These are phyloP conservation scores for Urechis unicinctus DNA, from an alignment of 2,888 invertebrate species.

Conservation along the genomic window DNA sequence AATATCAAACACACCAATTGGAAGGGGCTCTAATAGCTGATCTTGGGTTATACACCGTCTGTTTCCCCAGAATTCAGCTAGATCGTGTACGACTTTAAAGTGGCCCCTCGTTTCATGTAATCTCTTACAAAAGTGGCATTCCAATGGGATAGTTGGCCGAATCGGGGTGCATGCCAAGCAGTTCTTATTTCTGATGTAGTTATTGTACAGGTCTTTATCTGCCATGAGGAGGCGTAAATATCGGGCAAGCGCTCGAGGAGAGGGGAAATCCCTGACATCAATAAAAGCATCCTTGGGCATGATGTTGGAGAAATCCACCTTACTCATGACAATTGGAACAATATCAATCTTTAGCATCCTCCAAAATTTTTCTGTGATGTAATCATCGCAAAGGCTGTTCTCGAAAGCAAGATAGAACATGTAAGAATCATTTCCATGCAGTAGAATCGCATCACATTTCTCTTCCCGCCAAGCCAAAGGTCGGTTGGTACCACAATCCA, in stretches of 20 bases:
- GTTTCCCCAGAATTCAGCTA: no score
- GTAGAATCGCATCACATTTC: neutral
- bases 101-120: no score
- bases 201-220: neutral
- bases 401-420: conserved; percentile 6
- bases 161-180: no score
- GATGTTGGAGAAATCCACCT: neutral
- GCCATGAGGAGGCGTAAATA: neutral
- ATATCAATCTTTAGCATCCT: neutral
- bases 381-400: conserved; percentile 4
- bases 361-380: conserved; percentile 6
- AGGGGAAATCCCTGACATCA: conserved; percentile 2
- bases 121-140: no score
- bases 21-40: no score
- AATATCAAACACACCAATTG: no score
- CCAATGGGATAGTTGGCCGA: no score
- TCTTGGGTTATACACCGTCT: no score
- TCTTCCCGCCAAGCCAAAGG: neutral
- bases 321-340: conserved; percentile 5
- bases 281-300: conserved; percentile 3
- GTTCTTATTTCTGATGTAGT: neutral
- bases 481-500: neutral
- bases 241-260: conserved; percentile 2
- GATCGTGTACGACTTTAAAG: no score
- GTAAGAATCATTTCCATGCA: neutral